phyloP scores from a whole-genome alignment of 2,113 vertebrate species.

The Podilymbus podiceps region DNA sequence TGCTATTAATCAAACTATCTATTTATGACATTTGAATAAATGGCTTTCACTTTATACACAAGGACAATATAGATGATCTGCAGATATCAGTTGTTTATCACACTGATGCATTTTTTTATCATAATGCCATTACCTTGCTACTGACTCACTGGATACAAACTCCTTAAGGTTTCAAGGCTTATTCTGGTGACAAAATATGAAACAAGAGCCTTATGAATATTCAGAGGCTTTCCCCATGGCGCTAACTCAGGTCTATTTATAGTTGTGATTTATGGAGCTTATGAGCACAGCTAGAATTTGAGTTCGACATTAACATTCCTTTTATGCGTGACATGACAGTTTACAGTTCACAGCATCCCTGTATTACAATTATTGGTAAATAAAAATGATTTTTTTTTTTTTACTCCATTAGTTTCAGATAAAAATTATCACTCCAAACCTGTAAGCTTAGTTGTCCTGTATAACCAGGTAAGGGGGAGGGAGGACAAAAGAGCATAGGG shows the following conservation, averaged over 20 bases:
- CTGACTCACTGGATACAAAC: constrained; percentile 14
- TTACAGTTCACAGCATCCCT: constrained; percentile 15
- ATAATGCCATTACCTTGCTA: constrained; percentile 28
- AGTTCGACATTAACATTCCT: background rate
- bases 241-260: constrained; percentile 8
- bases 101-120: constrained; percentile 38
- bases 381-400: background rate
- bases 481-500: background rate
- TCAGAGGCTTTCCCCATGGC: constrained; percentile 20
- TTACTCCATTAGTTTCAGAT: background rate
- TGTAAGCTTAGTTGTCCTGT: background rate
- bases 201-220: constrained; percentile 19
- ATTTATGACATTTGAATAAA: constrained; percentile 57
- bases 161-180: constrained; percentile 18
- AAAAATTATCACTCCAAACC: background rate
- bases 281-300: constrained; percentile 15
- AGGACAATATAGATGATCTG: constrained; percentile 49
- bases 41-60: constrained; percentile 51
- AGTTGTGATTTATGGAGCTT: constrained; percentile 30
- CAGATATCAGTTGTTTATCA: constrained; percentile 47
- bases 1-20: constrained; percentile 58
- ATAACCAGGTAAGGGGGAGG: background rate
- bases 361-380: background rate
- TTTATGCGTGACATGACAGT: background rate
- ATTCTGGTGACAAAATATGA: background rate